Evolutionary conservation across 2,113 vertebrate species (phyloP), one percentile per base, ranked within the genome.

Genomic region (Salvelinus fontinalis): DNA sequence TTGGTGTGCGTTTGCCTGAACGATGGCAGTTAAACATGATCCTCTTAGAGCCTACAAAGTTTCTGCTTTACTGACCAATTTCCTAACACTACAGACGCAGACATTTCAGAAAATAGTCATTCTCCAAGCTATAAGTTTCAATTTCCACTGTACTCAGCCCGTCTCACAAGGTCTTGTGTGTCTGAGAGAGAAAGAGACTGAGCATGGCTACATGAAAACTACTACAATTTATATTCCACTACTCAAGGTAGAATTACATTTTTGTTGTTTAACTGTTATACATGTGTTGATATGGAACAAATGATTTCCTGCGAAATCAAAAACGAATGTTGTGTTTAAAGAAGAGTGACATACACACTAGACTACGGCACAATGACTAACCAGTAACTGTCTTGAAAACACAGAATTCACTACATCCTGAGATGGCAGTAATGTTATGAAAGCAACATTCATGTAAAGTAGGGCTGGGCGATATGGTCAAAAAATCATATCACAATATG

Each of bases 111-210:
- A 81, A 88, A 89, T 75, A 79, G 59, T 82, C 64, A 80, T 79
- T 89, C 82, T 86, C 83, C 79, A 81, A 84, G 86, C 83, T 54
- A 5, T 76, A 85, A 81, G 70, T 81, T 89, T 86, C 81, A 85
- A 79, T 90, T 89, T 87, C 76, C 82, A 84, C 82, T 85, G 85
- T 44, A 44, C 20, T 48, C 67, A 79, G 67, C 69, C 73, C 67
- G 71, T 71, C 75, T 75, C 59, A 49, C 66, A 31, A 29, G 7
- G 60, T 79, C 79, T 79, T 79, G 74, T 80, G 74, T 74, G 71
- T 73, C 57, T 48, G 75, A 79, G 76, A 75, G 77, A 83, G 75
- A 77, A 48, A 73, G 67, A 44, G 39, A 44, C 39, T 44, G 39
- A 44, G 39, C 39, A 44, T 20, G n/a, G 22, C 27, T 14, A 31